Evolutionary conservation across 2,888 invertebrate genomes (phyloP), one percentile per base, ranked within the genome.

Genomic region (Rhagonycha fulva): DNA sequence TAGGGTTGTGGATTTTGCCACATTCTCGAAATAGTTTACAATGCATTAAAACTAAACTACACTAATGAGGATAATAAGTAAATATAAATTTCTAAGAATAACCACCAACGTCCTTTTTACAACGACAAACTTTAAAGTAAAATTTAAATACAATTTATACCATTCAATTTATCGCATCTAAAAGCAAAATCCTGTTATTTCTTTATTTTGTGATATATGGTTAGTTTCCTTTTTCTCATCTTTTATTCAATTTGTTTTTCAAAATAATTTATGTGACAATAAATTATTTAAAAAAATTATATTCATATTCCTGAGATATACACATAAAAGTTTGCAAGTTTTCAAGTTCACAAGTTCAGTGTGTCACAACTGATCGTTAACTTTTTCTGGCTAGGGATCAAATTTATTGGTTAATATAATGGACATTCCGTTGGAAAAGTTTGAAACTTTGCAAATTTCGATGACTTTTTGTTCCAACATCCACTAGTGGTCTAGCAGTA

Each of bases 131-230:
- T 47, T n/a, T 47, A 47, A 47, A 47, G 47, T 47, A n/a, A 47
- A n/a, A 47, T 47, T 47, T 47, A 47, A 47, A 47, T 47, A 47
- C 47, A 47, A 47, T 47, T 47, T 47, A 47, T 47, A 47, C n/a
- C 47, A 47, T 47, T 47, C 47, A 47, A 47, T n/a, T 47, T n/a
- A 47, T 47, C 47, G 68, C 74, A 76, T 71, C 74, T 76, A 76
- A 76, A 76, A 76, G 76, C 76, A 76, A 76, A 74, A 47, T 66
- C 76, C 69, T 76, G 76, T 74, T 62, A 30, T 60, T 73, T 73
- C 71, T 70, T 67, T 73, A 68, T 71, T 70, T 76, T 69, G 62
- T 74, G 76, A 76, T 74, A 71, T 74, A 76, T 71, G 71, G 14
- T 47, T 62, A 74, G 71, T 71, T 76, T 72, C 76, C 71, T 71